These are phyloP conservation scores for Hapalemur alaotrensis DNA, from an alignment of 2,797 vertebrate genomes.

Conservation along the genomic window DNA sequence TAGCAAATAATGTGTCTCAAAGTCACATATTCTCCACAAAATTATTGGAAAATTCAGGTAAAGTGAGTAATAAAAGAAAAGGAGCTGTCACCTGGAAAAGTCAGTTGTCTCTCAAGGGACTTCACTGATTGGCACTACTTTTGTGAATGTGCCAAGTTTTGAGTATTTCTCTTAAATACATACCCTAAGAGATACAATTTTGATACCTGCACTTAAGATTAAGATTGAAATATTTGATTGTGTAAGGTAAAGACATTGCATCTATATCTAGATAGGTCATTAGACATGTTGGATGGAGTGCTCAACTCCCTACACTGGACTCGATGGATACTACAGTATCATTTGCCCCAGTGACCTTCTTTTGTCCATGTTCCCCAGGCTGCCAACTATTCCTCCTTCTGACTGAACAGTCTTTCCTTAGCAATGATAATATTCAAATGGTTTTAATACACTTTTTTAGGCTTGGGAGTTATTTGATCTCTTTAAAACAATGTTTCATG, in stretches of 20 bases:
- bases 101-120: not conserved
- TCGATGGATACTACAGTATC: not conserved
- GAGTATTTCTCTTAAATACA: not conserved
- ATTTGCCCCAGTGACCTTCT: not conserved
- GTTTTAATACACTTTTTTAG: not conserved
- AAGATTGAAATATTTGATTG: not conserved
- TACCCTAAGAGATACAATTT: not conserved
- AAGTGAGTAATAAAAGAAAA: not conserved
- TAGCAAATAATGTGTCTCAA: conserved; percentile 11
- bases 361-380: not conserved
- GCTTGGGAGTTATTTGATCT: not conserved
- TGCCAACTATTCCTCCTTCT: not conserved
- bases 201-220: not conserved
- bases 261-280: not conserved
- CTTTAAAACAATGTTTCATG: conserved; percentile 4
- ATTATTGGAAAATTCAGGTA: not conserved
- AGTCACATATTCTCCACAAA: not conserved
- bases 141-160: not conserved
- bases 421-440: not conserved
- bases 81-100: not conserved
- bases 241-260: not conserved
- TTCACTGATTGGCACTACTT: not conserved
- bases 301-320: not conserved
- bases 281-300: not conserved
- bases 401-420: not conserved